Conservation (phyloP, 2,797 vertebrate genomes). For the Triplophysa bombifrons region DNA sequence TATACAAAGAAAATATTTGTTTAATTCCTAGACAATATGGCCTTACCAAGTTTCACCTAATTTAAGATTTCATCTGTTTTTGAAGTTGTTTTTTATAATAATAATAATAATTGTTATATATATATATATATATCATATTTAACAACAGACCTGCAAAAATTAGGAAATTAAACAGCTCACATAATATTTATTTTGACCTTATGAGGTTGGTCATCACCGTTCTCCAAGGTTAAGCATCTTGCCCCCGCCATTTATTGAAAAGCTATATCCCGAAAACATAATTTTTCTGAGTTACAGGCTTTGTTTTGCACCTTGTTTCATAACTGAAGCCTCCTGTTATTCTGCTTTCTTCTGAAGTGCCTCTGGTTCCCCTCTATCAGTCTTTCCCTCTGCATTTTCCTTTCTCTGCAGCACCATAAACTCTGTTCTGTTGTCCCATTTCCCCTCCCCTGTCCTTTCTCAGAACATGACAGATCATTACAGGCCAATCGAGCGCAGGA, state of each 20-base stretch:
- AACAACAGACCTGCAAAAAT: too few species aligned
- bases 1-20: too few species aligned
- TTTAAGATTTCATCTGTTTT: too few species aligned
- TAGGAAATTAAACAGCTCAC: too few species aligned
- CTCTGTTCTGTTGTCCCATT: slow-evolving; percentile 57
- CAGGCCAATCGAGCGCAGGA: slow-evolving; percentile 63
- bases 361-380: background rate
- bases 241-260: background rate
- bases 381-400: slow-evolving; percentile 8
- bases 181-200: background rate
- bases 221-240: background rate
- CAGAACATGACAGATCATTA: slow-evolving; percentile 70
- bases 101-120: too few species aligned
- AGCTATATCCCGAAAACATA: background rate
- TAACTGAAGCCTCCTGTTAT: background rate
- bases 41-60: too few species aligned
- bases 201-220: background rate
- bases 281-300: background rate
- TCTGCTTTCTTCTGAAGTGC: background rate
- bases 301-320: slow-evolving; percentile 41
- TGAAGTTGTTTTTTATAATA: too few species aligned
- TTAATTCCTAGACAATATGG: background rate
- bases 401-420: slow-evolving; percentile 46
- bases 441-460: slow-evolving; percentile 36
- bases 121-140: too few species aligned